phyloP scores from a whole-genome alignment of 2,113 vertebrate genomes.

The Epinephelus lanceolatus region DNA sequence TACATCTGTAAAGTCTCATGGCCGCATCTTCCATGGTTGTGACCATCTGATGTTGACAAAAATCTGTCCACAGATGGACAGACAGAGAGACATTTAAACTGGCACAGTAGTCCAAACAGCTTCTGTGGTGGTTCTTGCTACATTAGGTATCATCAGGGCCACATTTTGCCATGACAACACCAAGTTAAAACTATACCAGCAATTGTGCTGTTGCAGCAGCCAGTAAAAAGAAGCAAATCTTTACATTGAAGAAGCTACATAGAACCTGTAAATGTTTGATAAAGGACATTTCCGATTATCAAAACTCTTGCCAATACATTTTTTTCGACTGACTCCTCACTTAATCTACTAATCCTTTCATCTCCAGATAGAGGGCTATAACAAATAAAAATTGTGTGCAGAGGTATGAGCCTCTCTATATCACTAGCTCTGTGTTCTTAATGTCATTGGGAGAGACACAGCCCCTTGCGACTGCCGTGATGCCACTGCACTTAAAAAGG shows the following conservation, averaged over 20 bases:
- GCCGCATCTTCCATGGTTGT: too few relatives aligned
- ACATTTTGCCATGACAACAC: too few relatives aligned
- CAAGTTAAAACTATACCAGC: too few relatives aligned
- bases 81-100: too few relatives aligned
- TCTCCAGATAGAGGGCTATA: not conserved
- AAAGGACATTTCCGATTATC: not conserved
- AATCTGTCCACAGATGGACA: too few relatives aligned
- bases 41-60: too few relatives aligned
- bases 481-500: constrained; percentile 67
- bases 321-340: not conserved
- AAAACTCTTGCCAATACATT: not conserved
- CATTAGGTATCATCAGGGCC: too few relatives aligned
- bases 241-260: not conserved
- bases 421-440: constrained; percentile 16
- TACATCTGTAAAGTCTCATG: too few relatives aligned
- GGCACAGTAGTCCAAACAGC: too few relatives aligned
- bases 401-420: not conserved
- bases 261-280: not conserved
- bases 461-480: constrained; percentile 39
- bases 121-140: too few relatives aligned
- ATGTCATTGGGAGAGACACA: constrained; percentile 49
- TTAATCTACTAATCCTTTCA: constrained; percentile 1
- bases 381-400: not conserved
- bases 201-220: too few relatives aligned
- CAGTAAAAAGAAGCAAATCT: not conserved